Conservation (phyloP, 2,888 invertebrate species). For the Tetragnatha montana region DNA sequence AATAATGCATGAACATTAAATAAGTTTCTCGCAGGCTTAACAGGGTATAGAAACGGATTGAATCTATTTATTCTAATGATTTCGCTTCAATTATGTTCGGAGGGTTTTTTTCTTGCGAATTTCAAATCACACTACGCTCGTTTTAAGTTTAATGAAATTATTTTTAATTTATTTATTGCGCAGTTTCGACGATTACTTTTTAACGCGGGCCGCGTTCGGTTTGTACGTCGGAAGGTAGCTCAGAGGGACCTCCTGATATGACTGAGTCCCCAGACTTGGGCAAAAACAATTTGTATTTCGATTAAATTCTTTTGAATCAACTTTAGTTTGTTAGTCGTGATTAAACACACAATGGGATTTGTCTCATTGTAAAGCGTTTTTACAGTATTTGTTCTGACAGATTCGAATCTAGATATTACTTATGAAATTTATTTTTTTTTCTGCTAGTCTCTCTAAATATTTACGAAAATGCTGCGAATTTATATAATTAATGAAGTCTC, state of each 20-base stretch:
- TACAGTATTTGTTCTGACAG: background rate
- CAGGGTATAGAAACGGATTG: conserved; percentile 26
- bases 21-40: conserved; percentile 18
- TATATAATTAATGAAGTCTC: background rate
- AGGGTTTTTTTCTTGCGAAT: conserved; percentile 29
- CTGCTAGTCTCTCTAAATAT: background rate
- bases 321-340: background rate
- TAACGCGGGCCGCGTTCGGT: background rate
- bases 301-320: background rate
- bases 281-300: background rate
- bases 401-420: background rate
- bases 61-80: conserved; percentile 51
- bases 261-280: background rate
- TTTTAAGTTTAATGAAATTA: conserved; percentile 39
- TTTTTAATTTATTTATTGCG: conserved; percentile 36
- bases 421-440: background rate
- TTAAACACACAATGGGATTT: background rate
- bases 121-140: conserved; percentile 6
- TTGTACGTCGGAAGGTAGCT: background rate
- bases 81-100: conserved; percentile 27
- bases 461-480: background rate
- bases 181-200: conserved; percentile 2
- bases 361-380: background rate
- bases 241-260: background rate
- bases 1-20: conserved; percentile 52